A percentile compares a stretch with the other conserved stretches of the same genome.
phyloP scores from a whole-genome alignment of 2,888 invertebrate species.

The Philhelius pedissequus region DNA sequence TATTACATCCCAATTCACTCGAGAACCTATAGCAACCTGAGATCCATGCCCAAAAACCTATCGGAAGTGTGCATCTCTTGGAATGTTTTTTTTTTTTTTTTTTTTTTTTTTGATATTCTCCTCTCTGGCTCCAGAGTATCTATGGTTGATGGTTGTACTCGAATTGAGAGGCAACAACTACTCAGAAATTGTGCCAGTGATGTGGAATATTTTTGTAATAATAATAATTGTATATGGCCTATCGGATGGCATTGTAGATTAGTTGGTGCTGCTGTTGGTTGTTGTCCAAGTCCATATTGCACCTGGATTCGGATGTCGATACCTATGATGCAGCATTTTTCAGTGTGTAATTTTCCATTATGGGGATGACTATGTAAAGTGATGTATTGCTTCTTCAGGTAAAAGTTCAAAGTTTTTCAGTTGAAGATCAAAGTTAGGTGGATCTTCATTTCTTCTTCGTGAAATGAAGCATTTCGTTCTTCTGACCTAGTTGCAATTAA shows the following conservation, averaged over 20 bases:
- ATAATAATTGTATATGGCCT: conserved; percentile 59
- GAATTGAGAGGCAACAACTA: conserved; percentile 27
- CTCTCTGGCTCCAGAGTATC: conserved; percentile 3
- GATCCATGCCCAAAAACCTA: conserved; percentile 53
- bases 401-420: conserved; percentile 32
- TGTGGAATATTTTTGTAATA: conserved; percentile 65
- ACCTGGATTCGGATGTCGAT: conserved; percentile 48
- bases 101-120: not conserved
- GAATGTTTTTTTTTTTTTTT: not conserved
- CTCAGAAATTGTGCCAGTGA: conserved; percentile 60
- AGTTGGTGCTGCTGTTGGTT: conserved; percentile 31
- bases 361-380: not conserved
- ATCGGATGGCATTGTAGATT: conserved; percentile 51
- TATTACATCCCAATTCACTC: conserved; percentile 60
- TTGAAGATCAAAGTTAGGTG: conserved; percentile 29
- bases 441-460: conserved; percentile 51
- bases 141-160: not conserved
- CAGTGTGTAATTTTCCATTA: conserved; percentile 43
- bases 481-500: conserved; percentile 65
- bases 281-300: conserved; percentile 44
- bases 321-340: conserved; percentile 15
- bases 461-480: conserved; percentile 45
- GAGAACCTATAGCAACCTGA: not conserved
- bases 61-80: conserved; percentile 64
- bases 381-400: conserved; percentile 50